A percentile compares a stretch with the other conserved stretches of the same genome.
phyloP scores from a whole-genome alignment of 2,888 invertebrate genomes.

The Lithodes maja region DNA sequence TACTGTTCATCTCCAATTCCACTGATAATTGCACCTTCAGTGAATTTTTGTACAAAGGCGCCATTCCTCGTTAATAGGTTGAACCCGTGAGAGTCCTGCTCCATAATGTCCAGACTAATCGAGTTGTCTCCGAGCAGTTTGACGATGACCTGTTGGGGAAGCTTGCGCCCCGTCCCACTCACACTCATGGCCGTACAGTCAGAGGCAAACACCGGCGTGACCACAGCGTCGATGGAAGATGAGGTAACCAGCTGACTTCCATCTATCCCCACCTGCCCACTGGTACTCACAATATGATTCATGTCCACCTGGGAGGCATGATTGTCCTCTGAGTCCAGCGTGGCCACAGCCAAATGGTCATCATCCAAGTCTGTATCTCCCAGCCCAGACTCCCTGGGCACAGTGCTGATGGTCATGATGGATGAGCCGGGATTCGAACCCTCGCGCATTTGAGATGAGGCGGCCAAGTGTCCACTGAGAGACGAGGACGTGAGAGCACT shows the following conservation, averaged over 20 bases:
- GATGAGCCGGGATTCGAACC: neutral
- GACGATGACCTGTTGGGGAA: slow-evolving; percentile 52
- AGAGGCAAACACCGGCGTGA: slow-evolving; percentile 51
- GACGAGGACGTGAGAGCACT: slow-evolving; percentile 8
- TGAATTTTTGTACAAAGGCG: slow-evolving; percentile 51
- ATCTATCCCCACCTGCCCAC: neutral
- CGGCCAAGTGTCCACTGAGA: neutral
- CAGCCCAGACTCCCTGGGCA: neutral
- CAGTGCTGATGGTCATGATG: neutral
- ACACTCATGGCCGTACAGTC: slow-evolving; percentile 15
- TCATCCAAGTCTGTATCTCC: neutral
- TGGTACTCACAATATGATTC: slow-evolving; percentile 39
- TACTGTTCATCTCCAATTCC: neutral
- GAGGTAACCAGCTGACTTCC: slow-evolving; percentile 4
- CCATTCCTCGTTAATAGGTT: slow-evolving; percentile 45
- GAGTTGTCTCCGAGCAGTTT: slow-evolving; percentile 48
- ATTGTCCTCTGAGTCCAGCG: slow-evolving; percentile 13
- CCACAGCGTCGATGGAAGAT: slow-evolving; percentile 36
- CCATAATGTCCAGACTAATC: slow-evolving; percentile 32
- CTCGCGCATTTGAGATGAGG: neutral
- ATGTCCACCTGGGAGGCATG: slow-evolving; percentile 25
- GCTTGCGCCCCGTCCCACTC: slow-evolving; percentile 26
- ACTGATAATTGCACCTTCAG: slow-evolving; percentile 35
- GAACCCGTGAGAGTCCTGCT: slow-evolving; percentile 32
- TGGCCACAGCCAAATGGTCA: slow-evolving; percentile 31